Percentiles rank a stretch among this genome's conserved stretches.
phyloP scores from a whole-genome alignment of 2,797 vertebrate species.

The Catharus ustulatus region DNA sequence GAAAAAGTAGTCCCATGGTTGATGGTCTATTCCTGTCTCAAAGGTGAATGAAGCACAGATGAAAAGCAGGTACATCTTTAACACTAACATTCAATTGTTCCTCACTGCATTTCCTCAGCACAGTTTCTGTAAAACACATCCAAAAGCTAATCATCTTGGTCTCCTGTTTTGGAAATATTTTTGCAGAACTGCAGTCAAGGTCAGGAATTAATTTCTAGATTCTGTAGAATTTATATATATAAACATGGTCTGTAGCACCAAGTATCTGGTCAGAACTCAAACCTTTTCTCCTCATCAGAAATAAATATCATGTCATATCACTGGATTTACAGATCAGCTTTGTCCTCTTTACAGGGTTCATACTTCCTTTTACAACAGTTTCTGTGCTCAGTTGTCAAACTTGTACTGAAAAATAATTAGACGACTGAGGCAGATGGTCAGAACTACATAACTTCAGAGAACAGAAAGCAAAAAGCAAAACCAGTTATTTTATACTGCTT shows the following conservation, averaged over 20 bases:
- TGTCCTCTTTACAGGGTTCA: background rate
- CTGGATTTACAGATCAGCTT: background rate
- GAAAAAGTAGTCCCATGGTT: background rate
- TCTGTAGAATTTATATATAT: background rate
- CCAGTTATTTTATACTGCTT: background rate
- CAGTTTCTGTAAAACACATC: background rate
- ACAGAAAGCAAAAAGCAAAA: background rate
- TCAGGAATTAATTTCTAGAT: background rate
- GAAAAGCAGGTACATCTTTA: background rate
- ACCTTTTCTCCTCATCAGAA: background rate
- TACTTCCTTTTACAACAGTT: background rate
- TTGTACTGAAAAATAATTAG: background rate
- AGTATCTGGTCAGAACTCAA: background rate
- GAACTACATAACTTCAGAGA: background rate
- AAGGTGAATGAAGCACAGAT: background rate
- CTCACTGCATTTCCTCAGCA: background rate
- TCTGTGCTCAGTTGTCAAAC: background rate
- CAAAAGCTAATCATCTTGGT: background rate
- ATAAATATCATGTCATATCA: background rate
- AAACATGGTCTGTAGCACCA: background rate
- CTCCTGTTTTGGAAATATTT: background rate
- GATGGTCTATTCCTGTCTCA: background rate
- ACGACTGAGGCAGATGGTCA: background rate
- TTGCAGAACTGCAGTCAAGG: background rate
- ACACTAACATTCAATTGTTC: background rate